Conservation (phyloP, 2,888 invertebrate species). For the Cryptocephalus primarius region DNA sequence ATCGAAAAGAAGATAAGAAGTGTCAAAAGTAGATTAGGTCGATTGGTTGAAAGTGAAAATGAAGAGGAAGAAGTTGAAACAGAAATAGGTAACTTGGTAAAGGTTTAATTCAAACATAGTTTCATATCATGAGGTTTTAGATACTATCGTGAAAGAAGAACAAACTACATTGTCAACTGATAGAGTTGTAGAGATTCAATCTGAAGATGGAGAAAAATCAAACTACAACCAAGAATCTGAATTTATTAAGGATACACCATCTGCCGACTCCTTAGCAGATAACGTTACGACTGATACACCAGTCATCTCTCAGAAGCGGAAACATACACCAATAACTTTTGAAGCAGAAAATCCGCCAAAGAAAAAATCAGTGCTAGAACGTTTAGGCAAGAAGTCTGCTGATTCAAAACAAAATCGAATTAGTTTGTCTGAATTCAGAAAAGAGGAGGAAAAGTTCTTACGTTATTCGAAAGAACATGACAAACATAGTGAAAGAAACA, state of each 20-base stretch:
- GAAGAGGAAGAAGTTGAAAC: conserved; percentile 29
- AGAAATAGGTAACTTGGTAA: too few relatives aligned
- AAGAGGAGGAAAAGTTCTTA: conserved; percentile 26
- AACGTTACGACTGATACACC: too few relatives aligned
- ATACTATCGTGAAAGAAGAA: background rate
- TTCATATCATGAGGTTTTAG: background rate
- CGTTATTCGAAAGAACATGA: conserved; percentile 21
- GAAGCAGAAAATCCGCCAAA: conserved; percentile 12
- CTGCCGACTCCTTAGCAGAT: background rate
- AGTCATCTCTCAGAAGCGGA: background rate
- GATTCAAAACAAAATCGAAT: conserved; percentile 11
- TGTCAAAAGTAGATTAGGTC: conserved; percentile 42
- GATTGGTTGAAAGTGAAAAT: conserved; percentile 28
- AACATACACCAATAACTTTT: conserved; percentile 12
- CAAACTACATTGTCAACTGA: background rate
- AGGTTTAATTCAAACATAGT: background rate
- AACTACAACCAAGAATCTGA: background rate
- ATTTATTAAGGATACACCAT: background rate
- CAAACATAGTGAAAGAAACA: conserved; percentile 4
- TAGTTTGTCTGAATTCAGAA: conserved; percentile 22
- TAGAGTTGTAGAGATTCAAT: conserved; percentile 6
- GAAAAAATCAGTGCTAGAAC: conserved; percentile 38
- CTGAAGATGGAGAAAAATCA: conserved; percentile 1
- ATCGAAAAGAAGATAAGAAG: conserved; percentile 54
- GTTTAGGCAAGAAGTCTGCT: conserved; percentile 32